These are phyloP conservation scores for Eulemur mongoz DNA, from an alignment of 2,797 vertebrate genomes.

Conservation along the genomic window DNA sequence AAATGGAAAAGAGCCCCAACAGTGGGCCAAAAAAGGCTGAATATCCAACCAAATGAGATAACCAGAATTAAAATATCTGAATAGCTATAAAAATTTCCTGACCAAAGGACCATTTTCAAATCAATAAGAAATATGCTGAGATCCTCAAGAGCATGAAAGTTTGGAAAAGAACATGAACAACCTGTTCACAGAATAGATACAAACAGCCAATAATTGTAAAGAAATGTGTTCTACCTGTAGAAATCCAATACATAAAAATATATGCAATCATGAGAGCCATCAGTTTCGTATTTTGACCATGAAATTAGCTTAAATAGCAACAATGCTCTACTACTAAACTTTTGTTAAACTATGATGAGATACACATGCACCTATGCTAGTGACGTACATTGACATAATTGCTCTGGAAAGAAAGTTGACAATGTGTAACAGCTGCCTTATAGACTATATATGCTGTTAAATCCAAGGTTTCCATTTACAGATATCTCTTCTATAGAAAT, in stretches of 20 bases:
- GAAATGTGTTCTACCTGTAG: background rate
- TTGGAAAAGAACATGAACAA: background rate
- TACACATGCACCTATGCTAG: background rate
- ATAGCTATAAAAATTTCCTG: background rate
- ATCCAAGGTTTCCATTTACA: background rate
- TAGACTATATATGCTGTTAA: background rate
- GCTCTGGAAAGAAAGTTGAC: background rate
- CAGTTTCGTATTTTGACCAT: background rate
- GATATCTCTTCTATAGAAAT: background rate
- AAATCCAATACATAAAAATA: background rate
- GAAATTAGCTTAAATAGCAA: conserved; percentile 7
- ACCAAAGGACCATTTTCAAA: background rate
- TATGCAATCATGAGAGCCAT: background rate
- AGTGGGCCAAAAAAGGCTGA: background rate
- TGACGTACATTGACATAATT: background rate
- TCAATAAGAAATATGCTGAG: background rate
- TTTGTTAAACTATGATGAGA: background rate
- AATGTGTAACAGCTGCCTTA: background rate
- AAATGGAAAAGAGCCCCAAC: background rate
- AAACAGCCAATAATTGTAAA: background rate
- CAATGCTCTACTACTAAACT: background rate
- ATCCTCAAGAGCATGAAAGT: background rate
- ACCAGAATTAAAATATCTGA: conserved; percentile 29
- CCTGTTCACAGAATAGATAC: background rate
- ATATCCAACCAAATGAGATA: conserved; percentile 11